Base-by-base conservation (phyloP, 1,140 invertebrate genomes). In the Potamilus streckersoni region DNA sequence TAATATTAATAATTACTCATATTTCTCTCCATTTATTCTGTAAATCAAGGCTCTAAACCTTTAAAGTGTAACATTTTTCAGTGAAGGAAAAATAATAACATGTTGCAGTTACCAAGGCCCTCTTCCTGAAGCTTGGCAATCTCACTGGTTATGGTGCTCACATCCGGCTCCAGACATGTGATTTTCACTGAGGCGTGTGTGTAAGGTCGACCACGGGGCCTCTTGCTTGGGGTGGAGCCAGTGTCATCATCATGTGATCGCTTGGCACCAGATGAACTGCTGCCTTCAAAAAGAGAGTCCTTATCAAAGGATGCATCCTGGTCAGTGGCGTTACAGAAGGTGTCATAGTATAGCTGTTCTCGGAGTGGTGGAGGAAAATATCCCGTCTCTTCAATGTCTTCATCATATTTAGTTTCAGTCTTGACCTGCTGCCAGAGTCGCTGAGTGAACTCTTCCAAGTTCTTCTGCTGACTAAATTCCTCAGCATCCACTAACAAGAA, bases 101-200 rank as follows among this genome's bases (percentile, higher is more conserved):
- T 15, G 12, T 15, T 31, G 66, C 2, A 31, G 20, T 20, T 59
- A 76, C 69, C 75, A 38, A 76, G 58, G 55, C 72, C 70, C 56
- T 72, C 70, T 56, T 72, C 75, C 38, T 72, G 69, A 23, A 76
- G 69, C 72, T 72, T 76, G 27, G 60, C 71, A 60, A 76, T 71
- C 23, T 76, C 75, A 27, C 71, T 70, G 3, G 75, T 71, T 19
- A 76, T 31, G 19, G 75, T 76, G 16, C 60, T 76, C 16, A 59
- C 49, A 61, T 76, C 70, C 13, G 69, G 75, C 61, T 64, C 65
- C 14, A 76, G 38, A 64, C 75, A 76, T 20, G 75, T 76, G 64
- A 76, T 76, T 70, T 76, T 76, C 13, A 76, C 75, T 56, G 49
- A 76, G 13, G 75, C 75, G 31, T 76, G 69, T 59, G 67, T 71